A percentile compares a stretch with the other conserved stretches of the same genome.
Conservation (phyloP, 2,888 invertebrate genomes). For the Helleia helle region DNA sequence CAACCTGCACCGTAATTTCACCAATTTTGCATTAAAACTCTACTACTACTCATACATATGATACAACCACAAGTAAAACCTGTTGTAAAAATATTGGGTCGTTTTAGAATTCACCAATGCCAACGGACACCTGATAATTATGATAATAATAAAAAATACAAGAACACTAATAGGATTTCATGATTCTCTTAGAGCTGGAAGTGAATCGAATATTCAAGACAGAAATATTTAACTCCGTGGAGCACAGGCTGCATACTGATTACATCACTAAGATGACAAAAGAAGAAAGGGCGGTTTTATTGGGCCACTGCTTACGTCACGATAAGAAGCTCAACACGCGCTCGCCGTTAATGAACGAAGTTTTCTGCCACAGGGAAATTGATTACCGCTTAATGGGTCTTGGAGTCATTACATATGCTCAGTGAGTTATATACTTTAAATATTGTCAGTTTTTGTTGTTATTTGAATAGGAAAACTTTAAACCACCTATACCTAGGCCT, state of each 20-base stretch:
- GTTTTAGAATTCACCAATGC: no score
- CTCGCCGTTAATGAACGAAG: constrained; percentile 75
- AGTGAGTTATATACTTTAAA: constrained; percentile 30
- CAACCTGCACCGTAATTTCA: no score
- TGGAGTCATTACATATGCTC: constrained; percentile 50
- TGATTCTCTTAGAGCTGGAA: constrained; percentile 67
- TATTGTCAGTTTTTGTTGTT: no score
- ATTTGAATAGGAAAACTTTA: no score
- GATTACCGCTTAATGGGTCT: constrained; percentile 75
- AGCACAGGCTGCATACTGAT: constrained; percentile 52
- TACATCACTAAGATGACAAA: constrained; percentile 50
- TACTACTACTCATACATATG: no score
- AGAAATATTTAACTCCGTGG: constrained; percentile 72
- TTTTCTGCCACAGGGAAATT: constrained; percentile 68
- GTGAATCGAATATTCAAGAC: constrained; percentile 75
- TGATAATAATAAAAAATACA: not conserved
- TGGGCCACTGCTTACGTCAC: constrained; percentile 64
- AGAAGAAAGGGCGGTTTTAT: constrained; percentile 67
- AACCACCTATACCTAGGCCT: no score
- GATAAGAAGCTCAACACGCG: constrained; percentile 73
- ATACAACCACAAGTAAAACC: no score
- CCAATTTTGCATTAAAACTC: no score
- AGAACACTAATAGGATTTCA: not conserved
- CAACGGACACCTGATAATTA: no score
- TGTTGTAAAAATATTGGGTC: no score